These are phyloP conservation scores for Globia sparganii DNA, from an alignment of 2,888 invertebrate species.

Conservation along the genomic window DNA sequence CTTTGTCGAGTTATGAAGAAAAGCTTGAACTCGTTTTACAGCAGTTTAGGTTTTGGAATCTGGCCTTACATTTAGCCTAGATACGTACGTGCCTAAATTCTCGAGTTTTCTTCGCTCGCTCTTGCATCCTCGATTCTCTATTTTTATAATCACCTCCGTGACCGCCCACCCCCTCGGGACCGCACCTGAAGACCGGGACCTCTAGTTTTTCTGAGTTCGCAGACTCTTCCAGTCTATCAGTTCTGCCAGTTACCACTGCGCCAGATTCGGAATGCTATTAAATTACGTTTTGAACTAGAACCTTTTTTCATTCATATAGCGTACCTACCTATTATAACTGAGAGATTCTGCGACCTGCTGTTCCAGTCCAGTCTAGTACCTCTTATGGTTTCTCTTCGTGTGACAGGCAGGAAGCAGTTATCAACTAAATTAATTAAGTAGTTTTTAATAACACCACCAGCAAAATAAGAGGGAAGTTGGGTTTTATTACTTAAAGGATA, in stretches of 20 bases:
- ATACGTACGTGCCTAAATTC: neutral
- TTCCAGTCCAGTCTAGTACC: neutral
- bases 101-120: neutral
- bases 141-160: neutral
- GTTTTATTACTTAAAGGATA: slow-evolving; percentile 19
- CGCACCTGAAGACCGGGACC: too few relatives aligned
- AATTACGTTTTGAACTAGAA: neutral
- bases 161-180: neutral
- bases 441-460: slow-evolving; percentile 2
- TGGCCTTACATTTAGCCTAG: neutral
- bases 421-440: slow-evolving; percentile 1
- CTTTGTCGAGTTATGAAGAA: neutral
- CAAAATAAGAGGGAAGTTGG: neutral
- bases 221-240: neutral
- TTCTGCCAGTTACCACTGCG: neutral
- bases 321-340: neutral
- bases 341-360: neutral
- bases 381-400: neutral
- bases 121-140: neutral
- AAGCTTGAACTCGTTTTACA: neutral
- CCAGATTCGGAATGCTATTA: neutral
- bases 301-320: neutral
- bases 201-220: neutral
- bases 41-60: neutral
- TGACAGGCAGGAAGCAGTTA: neutral